Base-by-base conservation (phyloP, 2,797 vertebrate species). In the Euphonia xanthogaster region DNA sequence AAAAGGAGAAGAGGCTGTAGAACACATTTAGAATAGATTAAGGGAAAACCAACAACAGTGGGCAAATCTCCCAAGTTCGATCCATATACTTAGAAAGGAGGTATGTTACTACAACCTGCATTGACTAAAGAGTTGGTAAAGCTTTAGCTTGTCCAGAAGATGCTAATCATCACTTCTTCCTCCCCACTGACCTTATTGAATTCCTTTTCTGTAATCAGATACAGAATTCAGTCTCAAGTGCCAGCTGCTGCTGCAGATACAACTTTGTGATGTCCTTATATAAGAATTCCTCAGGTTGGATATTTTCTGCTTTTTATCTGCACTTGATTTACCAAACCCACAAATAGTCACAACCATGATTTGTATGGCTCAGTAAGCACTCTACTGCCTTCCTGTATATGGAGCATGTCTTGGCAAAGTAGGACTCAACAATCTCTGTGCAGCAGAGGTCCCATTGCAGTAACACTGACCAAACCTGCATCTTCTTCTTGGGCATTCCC, bases 371-470 rank as follows among this genome's bases (percentile, higher is more conserved):
- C n/a, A 57, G 25, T 23, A 44, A 62, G n/a, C 65, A 71, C 35
- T 42, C 53, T 31, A 21, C 15, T 67, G 42, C 37, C 30, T 28
- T 53, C n/a, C 42, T 45, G 14, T 12, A 60, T 0, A 40, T 0
- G 1, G 8, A 9, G 0, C 2, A 11, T 13, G 9, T 47, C 48
- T 53, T 58, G 35, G 18, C 14, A 25, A 90, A 73, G 31, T 0
- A 11, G 53, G 17, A 82, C 23, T 55, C 19, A 42, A 33, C 24
- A 44, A 16, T 7, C 19, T 55, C 70, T 62, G 25, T 1, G 1
- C 1, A 61, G 47, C 42, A 65, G 33, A 72, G 31, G 37, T 31
- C 37, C 21, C 55, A 37, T 3, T 33, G 37, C 50, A 63, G 9
- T 30, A 70, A 44, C 40, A 25, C 31, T 22, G 71, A 82, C 39